phyloP scores from a whole-genome alignment of 2,113 vertebrate genomes.

The Excalfactoria chinensis region DNA sequence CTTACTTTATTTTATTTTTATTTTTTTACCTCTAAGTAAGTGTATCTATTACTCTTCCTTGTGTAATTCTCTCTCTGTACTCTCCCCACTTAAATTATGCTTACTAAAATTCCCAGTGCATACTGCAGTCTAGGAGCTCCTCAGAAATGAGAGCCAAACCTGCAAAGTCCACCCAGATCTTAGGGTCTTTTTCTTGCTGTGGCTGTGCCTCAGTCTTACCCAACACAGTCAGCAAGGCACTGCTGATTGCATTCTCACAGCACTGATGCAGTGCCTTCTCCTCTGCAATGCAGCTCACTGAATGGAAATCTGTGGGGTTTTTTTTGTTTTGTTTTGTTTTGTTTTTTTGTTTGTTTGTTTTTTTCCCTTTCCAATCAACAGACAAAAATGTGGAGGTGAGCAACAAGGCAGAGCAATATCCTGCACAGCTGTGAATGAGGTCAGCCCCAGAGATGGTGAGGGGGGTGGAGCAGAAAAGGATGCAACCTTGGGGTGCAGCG shows the following conservation, averaged over 20 bases:
- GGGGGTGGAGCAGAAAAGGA: constrained; percentile 15
- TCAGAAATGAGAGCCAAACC: background rate
- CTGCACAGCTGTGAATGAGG: background rate
- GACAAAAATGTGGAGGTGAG: background rate
- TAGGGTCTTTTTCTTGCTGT: background rate
- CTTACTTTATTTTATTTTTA: background rate
- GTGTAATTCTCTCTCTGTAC: background rate
- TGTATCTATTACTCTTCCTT: background rate
- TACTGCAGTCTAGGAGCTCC: background rate
- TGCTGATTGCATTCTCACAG: fast-evolving
- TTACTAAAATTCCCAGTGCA: background rate
- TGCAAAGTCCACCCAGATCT: background rate
- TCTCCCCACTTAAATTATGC: background rate
- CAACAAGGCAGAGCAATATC: background rate
- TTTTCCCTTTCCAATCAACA: background rate
- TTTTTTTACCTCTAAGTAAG: background rate
- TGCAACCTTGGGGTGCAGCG: background rate
- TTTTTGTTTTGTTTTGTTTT: background rate
- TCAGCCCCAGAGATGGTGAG: background rate
- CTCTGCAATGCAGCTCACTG: fast-evolving
- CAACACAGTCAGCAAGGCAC: background rate
- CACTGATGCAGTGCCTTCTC: background rate
- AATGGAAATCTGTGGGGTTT: background rate
- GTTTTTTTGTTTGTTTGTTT: background rate
- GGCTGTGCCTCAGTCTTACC: background rate